These are phyloP conservation scores for Boleophthalmus pectinirostris DNA, from an alignment of 2,113 vertebrate genomes.

Conservation along the genomic window DNA sequence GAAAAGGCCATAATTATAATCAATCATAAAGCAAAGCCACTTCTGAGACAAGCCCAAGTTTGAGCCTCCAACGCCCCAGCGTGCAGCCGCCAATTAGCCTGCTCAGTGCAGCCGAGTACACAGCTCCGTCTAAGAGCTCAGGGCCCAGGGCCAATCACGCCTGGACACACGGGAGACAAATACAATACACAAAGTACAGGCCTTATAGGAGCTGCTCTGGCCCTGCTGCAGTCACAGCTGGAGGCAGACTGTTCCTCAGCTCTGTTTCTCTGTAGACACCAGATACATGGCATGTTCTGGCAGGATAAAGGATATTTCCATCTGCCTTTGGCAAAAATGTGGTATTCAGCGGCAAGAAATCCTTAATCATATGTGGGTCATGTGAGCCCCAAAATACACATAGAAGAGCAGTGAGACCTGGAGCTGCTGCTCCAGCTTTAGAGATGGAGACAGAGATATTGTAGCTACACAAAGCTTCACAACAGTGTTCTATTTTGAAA, in stretches of 20 bases:
- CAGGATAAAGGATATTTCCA: neutral
- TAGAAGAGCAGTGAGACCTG: neutral
- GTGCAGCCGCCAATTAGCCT: conserved; percentile 51
- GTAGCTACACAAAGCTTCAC: conserved; percentile 4
- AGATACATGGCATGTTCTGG: conserved; percentile 9
- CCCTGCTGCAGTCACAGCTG: conserved; percentile 14
- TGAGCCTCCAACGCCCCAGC: conserved; percentile 27
- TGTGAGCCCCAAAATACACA: neutral
- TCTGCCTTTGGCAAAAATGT: neutral
- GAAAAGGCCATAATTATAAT: conserved; percentile 55
- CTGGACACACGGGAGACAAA: neutral
- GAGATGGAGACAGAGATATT: neutral
- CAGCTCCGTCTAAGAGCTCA: conserved; percentile 12
- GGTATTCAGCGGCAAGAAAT: neutral
- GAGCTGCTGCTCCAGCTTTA: neutral
- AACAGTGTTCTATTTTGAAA: neutral
- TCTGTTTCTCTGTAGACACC: conserved; percentile 16
- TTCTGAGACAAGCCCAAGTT: conserved; percentile 38
- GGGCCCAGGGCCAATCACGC: conserved; percentile 8
- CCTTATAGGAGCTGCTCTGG: neutral
- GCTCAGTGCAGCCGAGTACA: conserved; percentile 8
- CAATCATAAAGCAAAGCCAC: conserved; percentile 49
- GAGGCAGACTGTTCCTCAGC: conserved; percentile 10
- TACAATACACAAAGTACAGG: neutral
- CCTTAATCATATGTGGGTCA: conserved; percentile 17